Evolutionary conservation across 2,797 vertebrate genomes (phyloP).

Genomic region (Mycteria americana): DNA sequence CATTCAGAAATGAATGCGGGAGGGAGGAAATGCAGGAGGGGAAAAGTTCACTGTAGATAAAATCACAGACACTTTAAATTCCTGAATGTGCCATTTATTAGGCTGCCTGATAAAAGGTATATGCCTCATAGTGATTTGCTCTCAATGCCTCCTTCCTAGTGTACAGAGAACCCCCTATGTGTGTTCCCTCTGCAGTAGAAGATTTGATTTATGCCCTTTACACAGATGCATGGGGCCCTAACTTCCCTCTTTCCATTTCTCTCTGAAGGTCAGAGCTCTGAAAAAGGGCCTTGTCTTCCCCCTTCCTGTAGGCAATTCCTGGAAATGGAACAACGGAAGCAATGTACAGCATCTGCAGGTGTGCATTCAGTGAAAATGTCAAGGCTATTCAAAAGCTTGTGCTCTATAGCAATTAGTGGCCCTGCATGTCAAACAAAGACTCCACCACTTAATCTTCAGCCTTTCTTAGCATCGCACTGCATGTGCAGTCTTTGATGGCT

Average conservation of each 20-base stretch:
- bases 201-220: not conserved
- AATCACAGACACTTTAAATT: not conserved
- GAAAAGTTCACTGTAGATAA: not conserved
- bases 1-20: not conserved
- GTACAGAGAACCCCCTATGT: not conserved
- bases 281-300: not conserved
- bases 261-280: not conserved
- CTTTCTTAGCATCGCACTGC: rapidly evolving
- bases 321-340: not conserved
- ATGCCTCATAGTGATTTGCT: not conserved
- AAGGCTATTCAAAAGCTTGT: not conserved
- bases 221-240: not conserved
- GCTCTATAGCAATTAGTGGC: not conserved
- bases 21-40: not conserved
- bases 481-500: not conserved
- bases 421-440: not conserved
- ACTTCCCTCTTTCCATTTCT: not conserved
- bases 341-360: not conserved
- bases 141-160: not conserved
- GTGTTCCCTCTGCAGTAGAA: not conserved
- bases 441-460: not conserved
- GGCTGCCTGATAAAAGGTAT: not conserved
- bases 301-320: not conserved
- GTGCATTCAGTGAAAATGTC: not conserved
- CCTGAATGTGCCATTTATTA: not conserved